Conservation (phyloP, 2,888 invertebrate species). For the Apamea anceps region DNA sequence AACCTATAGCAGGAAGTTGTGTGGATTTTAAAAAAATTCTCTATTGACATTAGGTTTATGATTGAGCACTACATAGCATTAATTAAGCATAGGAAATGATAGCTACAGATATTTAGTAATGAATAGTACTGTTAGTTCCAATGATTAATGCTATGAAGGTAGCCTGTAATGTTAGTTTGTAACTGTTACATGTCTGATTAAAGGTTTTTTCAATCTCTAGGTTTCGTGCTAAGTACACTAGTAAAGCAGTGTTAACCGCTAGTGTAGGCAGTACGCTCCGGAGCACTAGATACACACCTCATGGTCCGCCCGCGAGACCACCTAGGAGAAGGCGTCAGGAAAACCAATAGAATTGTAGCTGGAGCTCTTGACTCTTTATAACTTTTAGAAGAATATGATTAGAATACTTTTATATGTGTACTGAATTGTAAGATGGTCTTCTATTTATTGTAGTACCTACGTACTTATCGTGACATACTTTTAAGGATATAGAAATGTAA, state of each 20-base stretch:
- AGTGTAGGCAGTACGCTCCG: constrained; percentile 91
- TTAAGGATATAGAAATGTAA: constrained; percentile 86
- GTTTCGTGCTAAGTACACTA: constrained; percentile 91
- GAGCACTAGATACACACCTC: constrained; percentile 89
- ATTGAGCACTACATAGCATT: constrained; percentile 87
- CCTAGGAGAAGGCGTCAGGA: constrained; percentile 89
- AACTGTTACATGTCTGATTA: constrained; percentile 82
- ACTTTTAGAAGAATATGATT: constrained; percentile 83
- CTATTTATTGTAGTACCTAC: constrained; percentile 90
- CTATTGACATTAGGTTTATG: constrained; percentile 69
- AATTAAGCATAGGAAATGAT: constrained; percentile 78
- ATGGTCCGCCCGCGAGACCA: constrained; percentile 88
- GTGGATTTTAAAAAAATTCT: no score
- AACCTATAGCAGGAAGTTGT: constrained; percentile 72
- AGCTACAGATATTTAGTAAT: constrained; percentile 72
- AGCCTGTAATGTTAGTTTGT: constrained; percentile 80
- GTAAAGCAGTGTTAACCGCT: constrained; percentile 89
- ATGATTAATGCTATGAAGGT: constrained; percentile 88
- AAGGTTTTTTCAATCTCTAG: constrained; percentile 90
- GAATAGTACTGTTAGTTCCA: constrained; percentile 74
- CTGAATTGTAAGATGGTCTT: constrained; percentile 88
- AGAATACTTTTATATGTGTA: constrained; percentile 85
- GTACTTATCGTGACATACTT: constrained; percentile 88
- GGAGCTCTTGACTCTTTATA: constrained; percentile 80
- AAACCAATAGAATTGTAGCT: constrained; percentile 84